Base-by-base conservation (phyloP, 2,113 vertebrate genomes). In the Protobothrops flavoviridis region DNA sequence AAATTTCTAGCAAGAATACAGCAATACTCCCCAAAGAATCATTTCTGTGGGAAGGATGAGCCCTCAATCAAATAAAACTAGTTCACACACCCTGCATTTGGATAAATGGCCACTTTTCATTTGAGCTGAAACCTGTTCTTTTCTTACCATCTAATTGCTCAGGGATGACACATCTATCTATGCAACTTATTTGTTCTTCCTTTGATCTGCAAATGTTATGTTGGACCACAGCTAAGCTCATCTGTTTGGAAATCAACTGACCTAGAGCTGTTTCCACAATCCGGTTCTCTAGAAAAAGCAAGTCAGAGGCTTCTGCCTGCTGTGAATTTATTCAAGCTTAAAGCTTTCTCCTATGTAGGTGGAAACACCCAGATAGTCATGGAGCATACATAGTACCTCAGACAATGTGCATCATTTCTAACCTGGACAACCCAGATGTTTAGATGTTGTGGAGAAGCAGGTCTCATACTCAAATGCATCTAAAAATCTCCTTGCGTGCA, bases 91-190 rank as follows among this genome's bases (percentile, higher is more conserved):
- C 87, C 74, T 61, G 43, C 12, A 33, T 85, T 93, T 90, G 55
- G 43, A 56, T 64, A 61, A 61, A 90, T 90, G 50, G 56, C 33
- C 92, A 90, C 56, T 17, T 87, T 87, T 64, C 10, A 3, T 33
- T 13, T 53, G 61, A 87, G 15, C 13, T 43, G 57, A 87, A 93
- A 93, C 56, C 81, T 87, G 89, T 90, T 53, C 81, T 33, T 52
- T 61, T 48, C 23, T 93, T 59, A 23, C n/a, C 48, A 52, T 90
- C 52, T 93, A 90, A 87, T 93, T 87, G 45, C 81, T 93, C 56
- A n/a, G 56, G 53, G 90, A 57, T 87, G 56, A 86, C 69, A 85
- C 55, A 93, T 61, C 21, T 43, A 93, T 52, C 21, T 52, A 85
- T 39, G 43, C 55, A 87, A 50, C 86, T 59, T 85, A 33, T 81